Evolutionary conservation across 2,888 invertebrate genomes (phyloP).

Genomic region (Scaptomyza caliginosa): DNA sequence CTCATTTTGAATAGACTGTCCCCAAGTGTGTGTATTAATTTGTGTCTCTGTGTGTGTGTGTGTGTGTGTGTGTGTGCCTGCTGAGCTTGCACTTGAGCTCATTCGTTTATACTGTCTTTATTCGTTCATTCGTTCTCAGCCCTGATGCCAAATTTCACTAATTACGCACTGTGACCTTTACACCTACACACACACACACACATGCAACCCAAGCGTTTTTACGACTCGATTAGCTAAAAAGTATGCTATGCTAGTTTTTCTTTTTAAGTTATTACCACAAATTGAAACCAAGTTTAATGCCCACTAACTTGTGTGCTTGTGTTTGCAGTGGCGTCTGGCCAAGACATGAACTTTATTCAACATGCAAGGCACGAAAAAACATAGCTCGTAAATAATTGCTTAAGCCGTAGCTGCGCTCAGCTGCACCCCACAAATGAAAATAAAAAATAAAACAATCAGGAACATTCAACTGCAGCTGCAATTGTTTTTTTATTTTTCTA

Average conservation of each 20-base stretch:
- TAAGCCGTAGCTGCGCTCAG: conserved; percentile 13
- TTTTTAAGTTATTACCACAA: conserved; percentile 3
- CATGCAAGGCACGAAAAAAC: conserved; percentile 23
- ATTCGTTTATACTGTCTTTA: conserved; percentile 39
- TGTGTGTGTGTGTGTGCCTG: conserved; percentile 20
- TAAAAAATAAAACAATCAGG: not conserved
- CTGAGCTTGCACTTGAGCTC: conserved; percentile 55
- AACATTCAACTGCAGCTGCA: conserved; percentile 1
- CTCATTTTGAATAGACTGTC: conserved; percentile 49
- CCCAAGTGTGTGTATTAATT: conserved; percentile 3
- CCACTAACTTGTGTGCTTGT: conserved; percentile 3
- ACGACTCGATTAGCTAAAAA: conserved; percentile 51
- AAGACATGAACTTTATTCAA: conserved; percentile 42
- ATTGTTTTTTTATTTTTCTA: not conserved
- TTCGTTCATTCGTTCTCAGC: conserved; percentile 48
- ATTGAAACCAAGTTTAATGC: conserved; percentile 23
- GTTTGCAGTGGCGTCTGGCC: conserved; percentile 30
- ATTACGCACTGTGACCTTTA: conserved; percentile 66
- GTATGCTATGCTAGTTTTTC: conserved; percentile 38
- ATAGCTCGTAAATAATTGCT: conserved; percentile 30
- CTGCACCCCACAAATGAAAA: conserved; percentile 7
- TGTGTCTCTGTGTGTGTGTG: conserved; percentile 7
- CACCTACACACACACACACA: not conserved
- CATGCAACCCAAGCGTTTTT: conserved; percentile 14
- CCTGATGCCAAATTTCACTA: conserved; percentile 75